Evolutionary conservation across 2,113 vertebrate genomes (phyloP).

Genomic region (Solea solea): DNA sequence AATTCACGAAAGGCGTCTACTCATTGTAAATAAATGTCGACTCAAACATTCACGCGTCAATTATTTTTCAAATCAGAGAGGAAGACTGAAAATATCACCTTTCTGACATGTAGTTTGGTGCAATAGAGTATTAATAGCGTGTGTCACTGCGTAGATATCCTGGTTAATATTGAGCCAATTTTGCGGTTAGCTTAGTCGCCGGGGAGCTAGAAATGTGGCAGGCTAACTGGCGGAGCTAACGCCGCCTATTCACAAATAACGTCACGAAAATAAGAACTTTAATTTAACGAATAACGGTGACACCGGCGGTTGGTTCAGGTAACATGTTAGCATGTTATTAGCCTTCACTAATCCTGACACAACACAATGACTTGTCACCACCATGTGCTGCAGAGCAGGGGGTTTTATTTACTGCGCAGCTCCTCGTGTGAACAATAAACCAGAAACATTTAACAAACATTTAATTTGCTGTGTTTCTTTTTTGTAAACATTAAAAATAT

Average conservation of each 20-base stretch:
- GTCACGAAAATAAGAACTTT: no score
- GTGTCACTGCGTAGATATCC: no score
- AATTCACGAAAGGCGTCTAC: neutral
- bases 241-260: no score
- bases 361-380: neutral
- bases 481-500: neutral
- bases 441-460: neutral
- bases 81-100: rapidly evolving
- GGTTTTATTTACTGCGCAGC: neutral
- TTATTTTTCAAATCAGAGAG: neutral
- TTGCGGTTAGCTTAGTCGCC: neutral
- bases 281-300: no score
- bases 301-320: no score
- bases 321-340: neutral
- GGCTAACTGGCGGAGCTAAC: neutral
- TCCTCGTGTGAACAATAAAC: neutral
- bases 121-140: no score
- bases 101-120: neutral
- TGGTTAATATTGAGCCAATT: neutral
- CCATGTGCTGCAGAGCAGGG: neutral
- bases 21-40: rapidly evolving
- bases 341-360: neutral
- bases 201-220: neutral
- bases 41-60: rapidly evolving
- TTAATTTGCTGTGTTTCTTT: neutral